Evolutionary conservation across 2,888 invertebrate genomes (phyloP), one percentile per base, ranked within the genome.

Genomic region (Hyposoter dolosus): DNA sequence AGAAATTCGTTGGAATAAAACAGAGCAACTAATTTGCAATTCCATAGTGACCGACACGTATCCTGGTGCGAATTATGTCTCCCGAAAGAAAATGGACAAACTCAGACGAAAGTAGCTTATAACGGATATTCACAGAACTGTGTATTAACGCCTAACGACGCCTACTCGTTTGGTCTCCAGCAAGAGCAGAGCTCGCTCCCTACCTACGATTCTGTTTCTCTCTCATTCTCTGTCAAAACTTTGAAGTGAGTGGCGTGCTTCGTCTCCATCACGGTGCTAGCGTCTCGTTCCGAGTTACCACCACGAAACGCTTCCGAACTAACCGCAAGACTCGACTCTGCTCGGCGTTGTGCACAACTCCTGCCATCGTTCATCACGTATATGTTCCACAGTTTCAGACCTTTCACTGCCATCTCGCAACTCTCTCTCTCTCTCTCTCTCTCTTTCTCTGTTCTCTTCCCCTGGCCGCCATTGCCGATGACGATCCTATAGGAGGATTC

Each of bases 171-270:
- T 9, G 45, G 71, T 56, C 71, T 71, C 56, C 19, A 35, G 40
- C 40, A 40, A 40, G 40, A 32, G 47, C 60, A 66, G n/a, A 45
- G 65, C 77, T 78, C 56, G 32, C 53, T 47, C 71, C 76, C 63
- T 53, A 45, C 56, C 79, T 15, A 69, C 66, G 72, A 56, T 75
- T 53, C 79, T 79, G 76, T 77, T 76, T 81, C 74, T 81, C 69
- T 74, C 84, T 88, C 85, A 83, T 83, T 89, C 87, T 84, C 85
- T 82, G 88, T 89, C 89, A 69, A 90, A 91, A 90, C 86, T 90
- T 89, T 86, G 80, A 88, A 87, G 86, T 75, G 88, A 86, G 89
- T 91, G 87, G 88, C 90, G 89, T 90, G 89, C 88, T 87, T 88
- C 88, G 88, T 89, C 88, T 89, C 89, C 89, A 90, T 90, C 90